Evolutionary conservation across 2,113 vertebrate genomes (phyloP).

Genomic region (Bungarus multicinctus): DNA sequence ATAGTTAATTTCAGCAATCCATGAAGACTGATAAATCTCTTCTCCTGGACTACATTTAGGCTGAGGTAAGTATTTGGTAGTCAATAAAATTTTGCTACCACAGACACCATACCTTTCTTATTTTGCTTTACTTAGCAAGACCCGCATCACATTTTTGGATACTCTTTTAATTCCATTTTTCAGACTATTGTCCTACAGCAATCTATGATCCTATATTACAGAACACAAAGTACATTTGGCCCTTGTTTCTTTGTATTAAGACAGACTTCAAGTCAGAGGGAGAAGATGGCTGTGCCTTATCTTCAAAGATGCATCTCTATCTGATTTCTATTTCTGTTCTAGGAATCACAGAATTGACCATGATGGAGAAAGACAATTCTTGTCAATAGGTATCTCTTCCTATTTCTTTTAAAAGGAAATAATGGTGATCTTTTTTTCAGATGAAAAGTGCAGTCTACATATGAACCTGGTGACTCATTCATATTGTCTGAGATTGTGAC

Average conservation of each 20-base stretch:
- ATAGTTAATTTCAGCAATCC: not conserved
- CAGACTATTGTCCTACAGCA: not conserved
- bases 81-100: not conserved
- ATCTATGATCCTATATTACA: not conserved
- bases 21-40: not conserved
- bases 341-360: not conserved
- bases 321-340: not conserved
- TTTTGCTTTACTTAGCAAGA: not conserved
- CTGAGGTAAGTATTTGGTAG: not conserved
- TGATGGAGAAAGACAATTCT: not conserved
- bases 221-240: not conserved
- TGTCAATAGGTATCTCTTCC: not conserved
- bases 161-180: not conserved
- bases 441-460: not conserved
- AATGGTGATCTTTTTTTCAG: not conserved
- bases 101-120: not conserved
- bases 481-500: not conserved
- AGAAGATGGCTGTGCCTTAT: not conserved
- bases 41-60: not conserved
- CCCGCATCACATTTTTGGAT: not conserved
- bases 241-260: not conserved
- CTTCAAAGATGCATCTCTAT: not conserved
- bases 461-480: not conserved
- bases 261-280: not conserved
- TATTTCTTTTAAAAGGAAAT: not conserved